Conservation (phyloP, 1,140 invertebrate species). For the Orius insidiosus region DNA sequence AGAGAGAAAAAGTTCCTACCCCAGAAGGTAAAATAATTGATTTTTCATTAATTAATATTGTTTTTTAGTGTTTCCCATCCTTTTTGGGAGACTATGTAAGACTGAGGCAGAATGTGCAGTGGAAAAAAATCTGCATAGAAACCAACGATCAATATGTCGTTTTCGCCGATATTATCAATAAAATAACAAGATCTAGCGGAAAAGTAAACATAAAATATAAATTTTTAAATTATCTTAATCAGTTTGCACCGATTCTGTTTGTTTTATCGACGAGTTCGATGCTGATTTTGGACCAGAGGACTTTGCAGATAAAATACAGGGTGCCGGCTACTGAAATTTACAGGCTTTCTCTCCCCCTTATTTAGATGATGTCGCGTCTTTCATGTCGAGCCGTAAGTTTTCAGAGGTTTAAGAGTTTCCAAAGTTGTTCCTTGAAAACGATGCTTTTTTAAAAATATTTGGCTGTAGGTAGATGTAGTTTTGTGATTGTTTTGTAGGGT, state of each 20-base stretch:
- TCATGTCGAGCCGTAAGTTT: slow-evolving; percentile 56
- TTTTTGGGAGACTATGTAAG: slow-evolving; percentile 74
- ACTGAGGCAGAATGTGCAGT: slow-evolving; percentile 63
- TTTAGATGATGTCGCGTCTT: slow-evolving; percentile 66
- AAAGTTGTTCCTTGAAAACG: no score
- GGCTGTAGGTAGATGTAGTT: neutral
- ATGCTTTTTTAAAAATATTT: no score
- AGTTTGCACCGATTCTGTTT: slow-evolving; percentile 63
- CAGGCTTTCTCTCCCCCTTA: slow-evolving; percentile 65
- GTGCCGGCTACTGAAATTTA: slow-evolving; percentile 63
- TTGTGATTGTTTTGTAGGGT: slow-evolving; percentile 17
- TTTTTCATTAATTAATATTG: slow-evolving; percentile 15
- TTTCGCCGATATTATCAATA: slow-evolving; percentile 77
- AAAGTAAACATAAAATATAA: slow-evolving; percentile 46
- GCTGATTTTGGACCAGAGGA: slow-evolving; percentile 66
- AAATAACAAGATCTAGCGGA: slow-evolving; percentile 62
- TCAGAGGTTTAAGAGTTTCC: no score
- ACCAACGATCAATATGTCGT: slow-evolving; percentile 70
- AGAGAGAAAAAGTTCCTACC: slow-evolving; percentile 64
- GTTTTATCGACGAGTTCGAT: slow-evolving; percentile 66
- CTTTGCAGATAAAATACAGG: slow-evolving; percentile 67
- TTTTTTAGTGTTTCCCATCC: slow-evolving; percentile 57
- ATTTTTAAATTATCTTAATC: neutral
- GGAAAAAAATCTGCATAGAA: slow-evolving; percentile 57
- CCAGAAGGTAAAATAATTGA: slow-evolving; percentile 38